Conservation (phyloP, 1,140 invertebrate species). For the Aphelinus atriplicis region DNA sequence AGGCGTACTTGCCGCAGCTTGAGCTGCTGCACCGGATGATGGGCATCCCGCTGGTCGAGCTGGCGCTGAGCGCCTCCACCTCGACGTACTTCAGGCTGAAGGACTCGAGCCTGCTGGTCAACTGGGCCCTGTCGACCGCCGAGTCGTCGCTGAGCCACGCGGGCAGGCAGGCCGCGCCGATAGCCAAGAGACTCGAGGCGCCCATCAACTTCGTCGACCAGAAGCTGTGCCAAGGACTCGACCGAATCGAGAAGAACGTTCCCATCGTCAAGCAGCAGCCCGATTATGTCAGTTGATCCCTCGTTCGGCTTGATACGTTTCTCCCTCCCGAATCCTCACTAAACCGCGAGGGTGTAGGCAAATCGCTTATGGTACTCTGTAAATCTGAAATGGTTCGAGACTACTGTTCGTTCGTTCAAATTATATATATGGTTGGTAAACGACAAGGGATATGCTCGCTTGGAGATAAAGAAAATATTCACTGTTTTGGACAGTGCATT, state of each 20-base stretch:
- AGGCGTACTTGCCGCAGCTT: conserved; percentile 62
- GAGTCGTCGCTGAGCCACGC: conserved; percentile 73
- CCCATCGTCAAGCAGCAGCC: conserved; percentile 76
- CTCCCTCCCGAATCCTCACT: no score
- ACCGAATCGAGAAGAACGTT: conserved; percentile 74
- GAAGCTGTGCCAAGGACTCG: conserved; percentile 73
- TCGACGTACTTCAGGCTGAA: conserved; percentile 70
- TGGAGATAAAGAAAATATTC: no score
- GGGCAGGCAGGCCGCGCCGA: conserved; percentile 69
- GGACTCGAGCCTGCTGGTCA: conserved; percentile 65
- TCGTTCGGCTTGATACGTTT: no score
- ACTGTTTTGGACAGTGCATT: no score
- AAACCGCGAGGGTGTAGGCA: no score
- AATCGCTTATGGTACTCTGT: no score
- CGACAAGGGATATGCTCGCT: no score
- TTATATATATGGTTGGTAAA: no score
- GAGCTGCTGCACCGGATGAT: conserved; percentile 69
- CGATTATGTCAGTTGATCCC: conserved; percentile 48
- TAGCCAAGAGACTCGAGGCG: conserved; percentile 68
- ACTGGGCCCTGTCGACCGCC: conserved; percentile 75
- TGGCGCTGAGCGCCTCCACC: conserved; percentile 67
- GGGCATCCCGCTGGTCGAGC: conserved; percentile 68
- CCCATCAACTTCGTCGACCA: conserved; percentile 76
- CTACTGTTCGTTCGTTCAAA: no score
- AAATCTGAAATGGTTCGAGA: no score